Evolutionary conservation across 2,797 vertebrate genomes (phyloP).

Genomic region (Pseudochaenichthys georgianus): DNA sequence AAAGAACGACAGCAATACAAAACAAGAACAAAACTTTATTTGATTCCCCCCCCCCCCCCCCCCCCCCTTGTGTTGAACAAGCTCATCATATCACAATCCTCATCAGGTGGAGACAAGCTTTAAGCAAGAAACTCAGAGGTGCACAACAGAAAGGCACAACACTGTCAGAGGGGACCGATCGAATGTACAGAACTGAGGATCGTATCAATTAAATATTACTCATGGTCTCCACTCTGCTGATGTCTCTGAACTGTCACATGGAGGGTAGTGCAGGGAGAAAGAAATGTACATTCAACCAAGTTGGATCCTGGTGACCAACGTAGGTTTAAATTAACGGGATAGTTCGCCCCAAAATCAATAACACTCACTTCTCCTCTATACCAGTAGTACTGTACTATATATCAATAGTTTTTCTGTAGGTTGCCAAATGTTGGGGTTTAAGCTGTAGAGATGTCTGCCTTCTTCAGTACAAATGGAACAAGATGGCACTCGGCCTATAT

Average conservation of each 20-base stretch:
- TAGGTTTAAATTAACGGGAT: background rate
- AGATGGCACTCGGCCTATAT: no score
- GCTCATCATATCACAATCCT: slow-evolving; percentile 75
- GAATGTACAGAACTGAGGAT: slow-evolving; percentile 26
- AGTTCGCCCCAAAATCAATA: no score
- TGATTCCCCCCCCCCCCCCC: slow-evolving; percentile 49
- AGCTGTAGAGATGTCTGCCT: no score
- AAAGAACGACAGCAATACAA: slow-evolving; percentile 72
- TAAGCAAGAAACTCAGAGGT: slow-evolving; percentile 63
- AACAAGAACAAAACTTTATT: slow-evolving; percentile 87
- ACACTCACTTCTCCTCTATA: no score
- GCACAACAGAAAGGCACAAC: slow-evolving; percentile 82
- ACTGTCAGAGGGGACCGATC: slow-evolving; percentile 40
- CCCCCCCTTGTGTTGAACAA: slow-evolving; percentile 72
- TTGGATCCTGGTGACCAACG: slow-evolving; percentile 1
- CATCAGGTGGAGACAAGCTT: slow-evolving; percentile 75
- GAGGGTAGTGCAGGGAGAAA: background rate
- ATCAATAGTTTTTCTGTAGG: no score
- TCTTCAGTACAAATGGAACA: no score
- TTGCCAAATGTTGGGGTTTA: no score
- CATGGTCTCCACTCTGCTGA: background rate
- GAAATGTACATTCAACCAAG: slow-evolving; percentile 9
- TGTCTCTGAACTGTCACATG: background rate
- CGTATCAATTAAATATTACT: slow-evolving; percentile 14
- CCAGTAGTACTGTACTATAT: no score